Evolutionary conservation across 2,113 vertebrate genomes (phyloP), one percentile per base, ranked within the genome.

Genomic region (Chaetodon trifascialis): DNA sequence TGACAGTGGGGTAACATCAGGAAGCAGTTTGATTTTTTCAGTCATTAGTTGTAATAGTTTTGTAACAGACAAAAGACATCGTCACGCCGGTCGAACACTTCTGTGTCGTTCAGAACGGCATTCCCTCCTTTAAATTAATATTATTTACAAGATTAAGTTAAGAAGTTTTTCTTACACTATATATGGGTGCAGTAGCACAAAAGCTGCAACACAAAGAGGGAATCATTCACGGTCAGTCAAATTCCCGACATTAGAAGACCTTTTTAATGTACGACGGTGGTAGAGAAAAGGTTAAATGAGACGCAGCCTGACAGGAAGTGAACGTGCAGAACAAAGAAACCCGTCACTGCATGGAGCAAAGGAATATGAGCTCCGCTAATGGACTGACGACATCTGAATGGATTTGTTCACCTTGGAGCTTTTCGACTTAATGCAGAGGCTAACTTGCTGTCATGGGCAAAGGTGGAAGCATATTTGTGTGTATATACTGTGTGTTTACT

Each of bases 321-420:
- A 80, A 81, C 56, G 16, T 0, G 59, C 12, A 21, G 11, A 0
- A 73, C 44, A 83, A 86, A 78, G 84, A 51, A 62, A 73, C 8
- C 55, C 40, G 60, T 63, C 80, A 67, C 34, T 76, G 49, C 23
- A 11, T 14, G 21, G 7, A 42, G 38, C 38, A 9, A 19, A 76
- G 64, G 52, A 54, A 34, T 21, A 25, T 9, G n/a, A 47, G 44
- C 58, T 11, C 4, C 0, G 16, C 63, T 80, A 77, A 89, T 71
- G 42, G 69, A 46, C 52, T 65, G 21, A 51, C 67, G 64, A 79
- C 36, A 8, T 79, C 9, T 79, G 56, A 63, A 46, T 25, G 16
- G 11, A 69, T 40, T 4, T 52, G 11, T 70, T 69, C 46, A 23
- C 19, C 64, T 71, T 42, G 11, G 83, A 83, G 19, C 23, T 23